A percentile compares a stretch with the other conserved stretches of the same genome.
Evolutionary conservation across 2,888 invertebrate genomes (phyloP).

Genomic region (Diabrotica balteata): DNA sequence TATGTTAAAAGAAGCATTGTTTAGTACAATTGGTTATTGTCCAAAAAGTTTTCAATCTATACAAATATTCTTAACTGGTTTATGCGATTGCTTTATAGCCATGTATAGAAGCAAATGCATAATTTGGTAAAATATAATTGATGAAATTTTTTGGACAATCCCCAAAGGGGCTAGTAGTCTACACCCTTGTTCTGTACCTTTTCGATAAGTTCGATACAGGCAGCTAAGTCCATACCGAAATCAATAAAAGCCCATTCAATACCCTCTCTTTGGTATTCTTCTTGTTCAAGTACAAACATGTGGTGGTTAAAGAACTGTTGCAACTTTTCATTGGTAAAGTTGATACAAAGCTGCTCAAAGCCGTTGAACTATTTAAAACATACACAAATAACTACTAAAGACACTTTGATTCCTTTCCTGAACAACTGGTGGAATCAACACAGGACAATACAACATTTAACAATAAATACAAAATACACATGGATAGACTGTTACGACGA

Average conservation of each 20-base stretch:
- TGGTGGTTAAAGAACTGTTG: conserved; percentile 96
- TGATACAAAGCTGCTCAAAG: conserved; percentile 93
- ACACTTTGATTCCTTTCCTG: conserved; percentile 44
- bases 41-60: too few relatives aligned
- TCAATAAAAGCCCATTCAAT: conserved; percentile 93
- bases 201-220: conserved; percentile 82
- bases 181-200: conserved; percentile 65
- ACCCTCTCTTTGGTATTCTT: conserved; percentile 89
- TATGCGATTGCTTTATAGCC: too few relatives aligned
- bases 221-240: conserved; percentile 90
- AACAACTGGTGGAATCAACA: conserved; percentile 46
- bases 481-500: conserved; percentile 10
- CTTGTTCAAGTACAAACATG: conserved; percentile 94
- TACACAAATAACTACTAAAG: conserved; percentile 44
- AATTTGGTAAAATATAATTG: too few relatives aligned
- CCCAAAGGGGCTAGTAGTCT: neutral
- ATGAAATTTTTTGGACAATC: neutral
- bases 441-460: conserved; percentile 25
- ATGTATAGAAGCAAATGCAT: too few relatives aligned
- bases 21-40: too few relatives aligned
- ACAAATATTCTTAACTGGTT: too few relatives aligned
- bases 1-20: too few relatives aligned
- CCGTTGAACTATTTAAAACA: conserved; percentile 75
- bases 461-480: conserved; percentile 7
- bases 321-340: conserved; percentile 92